A percentile compares a stretch with the other conserved stretches of the same genome.
Evolutionary conservation across 2,113 vertebrate species (phyloP).

Genomic region (Pomatorhinus ruficollis): DNA sequence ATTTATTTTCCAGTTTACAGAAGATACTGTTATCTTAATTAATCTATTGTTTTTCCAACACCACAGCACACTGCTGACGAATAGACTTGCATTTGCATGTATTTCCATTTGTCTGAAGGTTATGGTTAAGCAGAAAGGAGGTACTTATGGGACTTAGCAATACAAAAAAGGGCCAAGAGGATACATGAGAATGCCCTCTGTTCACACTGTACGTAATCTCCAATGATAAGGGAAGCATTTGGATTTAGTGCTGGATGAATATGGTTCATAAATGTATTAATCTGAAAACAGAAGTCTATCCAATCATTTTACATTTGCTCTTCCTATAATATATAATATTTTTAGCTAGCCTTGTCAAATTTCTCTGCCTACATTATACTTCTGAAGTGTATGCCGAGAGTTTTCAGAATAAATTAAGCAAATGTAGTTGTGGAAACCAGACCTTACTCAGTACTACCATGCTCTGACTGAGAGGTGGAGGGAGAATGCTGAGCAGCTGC

Average conservation of each 20-base stretch:
- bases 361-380: neutral
- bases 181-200: neutral
- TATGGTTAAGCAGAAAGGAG: neutral
- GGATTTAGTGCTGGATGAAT: neutral
- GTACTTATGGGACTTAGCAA: neutral
- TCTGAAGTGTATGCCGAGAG: neutral
- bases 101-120: neutral
- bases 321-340: neutral
- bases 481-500: neutral
- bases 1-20: neutral
- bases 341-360: neutral
- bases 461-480: neutral
- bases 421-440: neutral
- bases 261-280: neutral
- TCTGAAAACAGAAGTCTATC: neutral
- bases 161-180: neutral
- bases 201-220: neutral
- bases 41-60: neutral
- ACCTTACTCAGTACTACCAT: neutral
- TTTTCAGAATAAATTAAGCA: constrained; percentile 18
- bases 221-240: neutral
- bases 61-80: neutral
- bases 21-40: neutral
- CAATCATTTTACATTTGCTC: neutral
- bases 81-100: neutral